Conservation (phyloP, 2,113 vertebrate genomes). For the Tapirus terrestris region DNA sequence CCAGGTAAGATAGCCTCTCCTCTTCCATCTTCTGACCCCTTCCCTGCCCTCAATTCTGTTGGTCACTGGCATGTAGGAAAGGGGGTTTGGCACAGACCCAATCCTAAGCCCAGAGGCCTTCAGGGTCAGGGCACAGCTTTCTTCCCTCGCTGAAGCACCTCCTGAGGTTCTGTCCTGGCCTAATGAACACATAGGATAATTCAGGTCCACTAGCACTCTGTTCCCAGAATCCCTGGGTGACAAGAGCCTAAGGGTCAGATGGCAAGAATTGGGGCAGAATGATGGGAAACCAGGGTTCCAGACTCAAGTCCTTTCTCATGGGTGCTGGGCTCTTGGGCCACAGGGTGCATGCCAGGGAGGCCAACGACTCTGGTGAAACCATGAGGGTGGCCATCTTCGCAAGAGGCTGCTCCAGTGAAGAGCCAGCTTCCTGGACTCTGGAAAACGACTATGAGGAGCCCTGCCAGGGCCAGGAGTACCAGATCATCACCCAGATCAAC, state of each 20-base stretch:
- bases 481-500: conserved; percentile 40
- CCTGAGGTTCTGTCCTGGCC: not conserved
- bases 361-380: conserved; percentile 36
- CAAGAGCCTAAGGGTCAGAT: not conserved
- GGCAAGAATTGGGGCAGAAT: not conserved
- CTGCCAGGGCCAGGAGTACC: conserved; percentile 32
- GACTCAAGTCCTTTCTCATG: not conserved
- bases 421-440: not conserved
- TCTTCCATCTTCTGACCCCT: not conserved
- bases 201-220: not conserved
- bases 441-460: not conserved
- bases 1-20: conserved; percentile 60
- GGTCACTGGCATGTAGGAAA: not conserved
- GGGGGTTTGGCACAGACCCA: not conserved
- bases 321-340: not conserved
- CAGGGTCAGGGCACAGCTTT: not conserved
- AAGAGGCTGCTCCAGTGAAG: not conserved
- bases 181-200: conserved; percentile 12
- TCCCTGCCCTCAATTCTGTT: not conserved
- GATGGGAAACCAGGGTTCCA: not conserved
- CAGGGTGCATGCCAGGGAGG: not conserved
- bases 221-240: not conserved
- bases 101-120: not conserved
- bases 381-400: not conserved
- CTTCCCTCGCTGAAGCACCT: not conserved